A percentile compares a stretch with the other conserved stretches of the same genome.
Conservation (phyloP, 2,797 vertebrate species). For the Syngnathus rostellatus region DNA sequence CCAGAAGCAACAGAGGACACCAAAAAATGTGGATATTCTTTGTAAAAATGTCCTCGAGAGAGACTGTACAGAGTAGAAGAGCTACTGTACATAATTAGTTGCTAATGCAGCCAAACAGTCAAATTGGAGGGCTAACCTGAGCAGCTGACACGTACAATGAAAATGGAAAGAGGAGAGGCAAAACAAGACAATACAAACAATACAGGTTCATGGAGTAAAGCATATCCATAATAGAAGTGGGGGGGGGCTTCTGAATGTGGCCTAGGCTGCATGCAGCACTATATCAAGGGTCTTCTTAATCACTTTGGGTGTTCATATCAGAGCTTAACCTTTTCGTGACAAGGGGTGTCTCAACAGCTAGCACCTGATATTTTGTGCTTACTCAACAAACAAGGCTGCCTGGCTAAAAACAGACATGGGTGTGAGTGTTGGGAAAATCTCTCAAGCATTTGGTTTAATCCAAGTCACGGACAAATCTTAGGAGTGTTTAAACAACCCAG, state of each 20-base stretch:
- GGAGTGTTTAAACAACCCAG: neutral
- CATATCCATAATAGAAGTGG: conserved; percentile 11
- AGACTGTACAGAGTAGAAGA: conserved; percentile 30
- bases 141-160: conserved; percentile 21
- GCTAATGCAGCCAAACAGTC: conserved; percentile 17
- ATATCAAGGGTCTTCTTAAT: conserved; percentile 21
- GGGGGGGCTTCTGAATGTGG: conserved; percentile 21
- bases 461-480: conserved; percentile 6
- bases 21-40: neutral
- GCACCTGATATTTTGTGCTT: conserved; percentile 41
- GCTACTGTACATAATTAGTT: conserved; percentile 21
- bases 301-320: conserved; percentile 35
- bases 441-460: conserved; percentile 18
- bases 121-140: conserved; percentile 33
- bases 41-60: neutral
- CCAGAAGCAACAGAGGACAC: neutral
- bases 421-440: neutral
- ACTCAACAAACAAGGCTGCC: conserved; percentile 34
- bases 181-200: neutral
- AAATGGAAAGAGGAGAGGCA: neutral
- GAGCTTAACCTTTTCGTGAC: conserved; percentile 35
- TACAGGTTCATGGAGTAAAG: conserved; percentile 6
- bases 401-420: conserved; percentile 8
- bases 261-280: conserved; percentile 15
- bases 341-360: conserved; percentile 4